phyloP scores from a whole-genome alignment of 2,797 vertebrate genomes.

The Tympanoctomys barrerae region DNA sequence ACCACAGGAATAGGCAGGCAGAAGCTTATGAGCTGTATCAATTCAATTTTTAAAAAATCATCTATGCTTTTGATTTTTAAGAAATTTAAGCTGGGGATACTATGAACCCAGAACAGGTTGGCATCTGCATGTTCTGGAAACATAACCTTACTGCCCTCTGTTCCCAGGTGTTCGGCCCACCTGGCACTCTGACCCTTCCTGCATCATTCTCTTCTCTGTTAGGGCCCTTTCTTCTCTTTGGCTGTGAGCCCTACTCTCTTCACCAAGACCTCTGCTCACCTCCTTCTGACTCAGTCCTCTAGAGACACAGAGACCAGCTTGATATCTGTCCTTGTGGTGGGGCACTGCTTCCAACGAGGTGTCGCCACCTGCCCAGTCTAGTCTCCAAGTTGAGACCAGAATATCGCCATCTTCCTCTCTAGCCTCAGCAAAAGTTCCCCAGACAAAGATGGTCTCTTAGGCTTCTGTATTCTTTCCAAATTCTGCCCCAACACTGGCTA shows the following conservation, averaged over 20 bases:
- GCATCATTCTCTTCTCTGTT: not conserved
- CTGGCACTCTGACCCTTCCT: not conserved
- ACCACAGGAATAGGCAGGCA: not conserved
- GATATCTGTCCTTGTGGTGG: not conserved
- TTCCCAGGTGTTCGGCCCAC: not conserved
- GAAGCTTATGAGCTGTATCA: not conserved
- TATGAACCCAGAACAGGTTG: not conserved
- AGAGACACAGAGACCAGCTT: not conserved
- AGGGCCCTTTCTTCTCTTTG: not conserved
- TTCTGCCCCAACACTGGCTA: not conserved
- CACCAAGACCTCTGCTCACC: not conserved
- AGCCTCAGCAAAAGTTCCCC: not conserved
- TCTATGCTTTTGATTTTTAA: constrained; percentile 10
- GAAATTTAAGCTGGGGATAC: not conserved
- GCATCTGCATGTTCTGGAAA: not conserved
- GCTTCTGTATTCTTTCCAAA: not conserved
- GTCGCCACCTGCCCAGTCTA: not conserved
- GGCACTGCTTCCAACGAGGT: not conserved
- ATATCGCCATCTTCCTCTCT: not conserved
- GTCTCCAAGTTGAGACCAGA: not conserved
- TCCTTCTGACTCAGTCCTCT: not conserved
- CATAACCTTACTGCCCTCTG: too few relatives aligned
- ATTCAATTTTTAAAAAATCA: not conserved
- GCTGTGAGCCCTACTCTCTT: not conserved
- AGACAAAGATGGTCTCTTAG: not conserved